These are phyloP conservation scores for Drosophila neutralis DNA, from an alignment of 2,888 invertebrate species.

Conservation along the genomic window DNA sequence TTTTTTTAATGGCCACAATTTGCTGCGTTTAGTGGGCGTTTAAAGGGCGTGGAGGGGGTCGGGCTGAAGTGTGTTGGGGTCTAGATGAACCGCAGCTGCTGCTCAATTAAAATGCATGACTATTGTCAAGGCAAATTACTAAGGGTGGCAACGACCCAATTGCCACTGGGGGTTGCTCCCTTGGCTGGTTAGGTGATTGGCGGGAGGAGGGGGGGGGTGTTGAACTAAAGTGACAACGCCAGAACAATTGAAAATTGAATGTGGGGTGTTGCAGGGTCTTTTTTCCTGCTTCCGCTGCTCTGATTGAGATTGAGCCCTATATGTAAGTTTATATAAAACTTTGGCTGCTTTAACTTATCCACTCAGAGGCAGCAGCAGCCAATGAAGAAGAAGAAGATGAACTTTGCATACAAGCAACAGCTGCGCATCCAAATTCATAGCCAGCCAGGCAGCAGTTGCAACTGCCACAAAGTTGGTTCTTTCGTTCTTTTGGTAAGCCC, in stretches of 20 bases:
- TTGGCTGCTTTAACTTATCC: slow-evolving; percentile 65
- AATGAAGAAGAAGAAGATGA: slow-evolving; percentile 8
- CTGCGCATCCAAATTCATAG: slow-evolving; percentile 63
- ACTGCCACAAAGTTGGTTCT: slow-evolving; percentile 52
- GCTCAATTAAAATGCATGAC: slow-evolving; percentile 79
- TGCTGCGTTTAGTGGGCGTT: slow-evolving; percentile 69
- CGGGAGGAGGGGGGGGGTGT: slow-evolving; percentile 1
- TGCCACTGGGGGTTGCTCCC: slow-evolving; percentile 11
- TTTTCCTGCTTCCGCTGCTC: slow-evolving; percentile 16
- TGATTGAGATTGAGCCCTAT: slow-evolving; percentile 63
- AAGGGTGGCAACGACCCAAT: slow-evolving; percentile 45
- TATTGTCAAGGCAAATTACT: slow-evolving; percentile 76
- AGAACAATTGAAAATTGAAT: slow-evolving; percentile 71
- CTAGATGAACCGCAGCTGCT: slow-evolving; percentile 76
- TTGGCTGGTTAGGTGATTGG: background rate
- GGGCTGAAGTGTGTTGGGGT: background rate
- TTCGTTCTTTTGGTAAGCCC: slow-evolving; percentile 6
- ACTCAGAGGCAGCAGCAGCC: slow-evolving; percentile 43
- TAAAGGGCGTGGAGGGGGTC: slow-evolving; percentile 4
- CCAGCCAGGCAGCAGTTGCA: slow-evolving; percentile 54
- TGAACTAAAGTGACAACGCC: slow-evolving; percentile 56
- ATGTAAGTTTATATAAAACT: slow-evolving; percentile 56
- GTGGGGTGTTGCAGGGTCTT: slow-evolving; percentile 2
- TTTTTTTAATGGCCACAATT: slow-evolving; percentile 76
- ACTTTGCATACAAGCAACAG: slow-evolving; percentile 69